Percentiles rank a stretch among this genome's conserved stretches.
Conservation (phyloP, 1,140 invertebrate species). For the Mylabris phalerata region DNA sequence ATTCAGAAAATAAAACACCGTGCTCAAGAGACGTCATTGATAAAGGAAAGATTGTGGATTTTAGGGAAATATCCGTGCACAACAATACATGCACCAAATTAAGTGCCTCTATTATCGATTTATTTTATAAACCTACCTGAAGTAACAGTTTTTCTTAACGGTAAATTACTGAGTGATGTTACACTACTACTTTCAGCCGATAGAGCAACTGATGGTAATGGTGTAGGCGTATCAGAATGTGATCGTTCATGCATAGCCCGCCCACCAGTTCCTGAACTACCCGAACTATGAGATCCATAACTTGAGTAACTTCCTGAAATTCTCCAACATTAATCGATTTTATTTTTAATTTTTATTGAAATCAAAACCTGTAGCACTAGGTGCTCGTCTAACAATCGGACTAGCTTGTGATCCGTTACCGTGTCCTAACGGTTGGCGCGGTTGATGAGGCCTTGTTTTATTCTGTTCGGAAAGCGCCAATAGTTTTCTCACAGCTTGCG, state of each 20-base stretch:
- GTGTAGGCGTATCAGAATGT: slow-evolving; percentile 80
- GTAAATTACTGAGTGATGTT: slow-evolving; percentile 83
- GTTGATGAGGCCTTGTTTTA: slow-evolving; percentile 82
- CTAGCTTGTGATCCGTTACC: slow-evolving; percentile 46
- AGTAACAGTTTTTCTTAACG: slow-evolving; percentile 75
- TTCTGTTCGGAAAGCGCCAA: slow-evolving; percentile 78
- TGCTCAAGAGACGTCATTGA: slow-evolving; percentile 14
- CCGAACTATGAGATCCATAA: slow-evolving; percentile 38
- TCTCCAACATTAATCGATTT: neutral
- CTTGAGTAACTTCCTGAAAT: slow-evolving; percentile 40
- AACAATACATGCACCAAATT: neutral
- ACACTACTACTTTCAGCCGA: slow-evolving; percentile 93
- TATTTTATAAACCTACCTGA: slow-evolving; percentile 53
- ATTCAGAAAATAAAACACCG: slow-evolving; percentile 18
- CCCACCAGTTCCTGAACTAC: slow-evolving; percentile 32
- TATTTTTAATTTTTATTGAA: neutral
- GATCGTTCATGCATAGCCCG: slow-evolving; percentile 74
- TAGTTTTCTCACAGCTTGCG: slow-evolving; percentile 90
- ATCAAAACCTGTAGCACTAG: slow-evolving; percentile 37
- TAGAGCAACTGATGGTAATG: slow-evolving; percentile 80
- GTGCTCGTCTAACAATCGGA: slow-evolving; percentile 44
- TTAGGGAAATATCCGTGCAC: neutral
- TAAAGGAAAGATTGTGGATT: neutral
- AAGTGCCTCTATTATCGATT: neutral
- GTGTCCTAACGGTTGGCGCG: slow-evolving; percentile 53